Percentiles rank a stretch among this genome's conserved stretches.
Conservation (phyloP, 2,113 vertebrate genomes). For the Anser cygnoides region DNA sequence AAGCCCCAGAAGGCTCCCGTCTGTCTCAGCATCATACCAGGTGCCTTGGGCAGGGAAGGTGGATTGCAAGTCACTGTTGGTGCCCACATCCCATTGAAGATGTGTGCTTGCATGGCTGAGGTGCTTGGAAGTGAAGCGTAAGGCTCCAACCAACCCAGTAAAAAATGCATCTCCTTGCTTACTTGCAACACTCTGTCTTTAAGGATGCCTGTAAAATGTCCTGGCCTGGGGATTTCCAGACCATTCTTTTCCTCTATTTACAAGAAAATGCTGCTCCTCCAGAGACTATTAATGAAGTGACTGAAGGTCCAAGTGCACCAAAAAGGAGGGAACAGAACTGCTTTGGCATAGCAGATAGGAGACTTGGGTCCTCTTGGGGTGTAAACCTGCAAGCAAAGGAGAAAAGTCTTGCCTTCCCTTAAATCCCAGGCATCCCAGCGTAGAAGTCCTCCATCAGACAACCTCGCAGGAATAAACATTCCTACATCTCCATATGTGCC, state of each 20-base stretch:
- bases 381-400: too few species aligned
- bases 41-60: not conserved
- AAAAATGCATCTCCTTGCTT: not conserved
- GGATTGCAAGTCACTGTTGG: not conserved
- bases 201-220: not conserved
- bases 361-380: not conserved
- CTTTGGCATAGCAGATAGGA: not conserved
- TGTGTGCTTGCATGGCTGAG: not conserved
- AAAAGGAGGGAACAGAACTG: not conserved
- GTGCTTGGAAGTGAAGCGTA: accelerated
- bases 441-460: too few species aligned
- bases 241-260: not conserved
- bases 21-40: not conserved
- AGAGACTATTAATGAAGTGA: not conserved
- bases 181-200: not conserved
- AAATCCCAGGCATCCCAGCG: not conserved
- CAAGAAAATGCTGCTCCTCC: not conserved
- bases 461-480: too few species aligned
- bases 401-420: not conserved
- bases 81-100: not conserved
- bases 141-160: not conserved
- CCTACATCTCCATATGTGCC: too few species aligned
- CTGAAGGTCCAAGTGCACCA: not conserved
- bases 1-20: not conserved
- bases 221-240: not conserved